Percentiles rank a stretch among this genome's conserved stretches.
Evolutionary conservation across 2,888 invertebrate genomes (phyloP).

Genomic region (Pharmacophagus antenor): DNA sequence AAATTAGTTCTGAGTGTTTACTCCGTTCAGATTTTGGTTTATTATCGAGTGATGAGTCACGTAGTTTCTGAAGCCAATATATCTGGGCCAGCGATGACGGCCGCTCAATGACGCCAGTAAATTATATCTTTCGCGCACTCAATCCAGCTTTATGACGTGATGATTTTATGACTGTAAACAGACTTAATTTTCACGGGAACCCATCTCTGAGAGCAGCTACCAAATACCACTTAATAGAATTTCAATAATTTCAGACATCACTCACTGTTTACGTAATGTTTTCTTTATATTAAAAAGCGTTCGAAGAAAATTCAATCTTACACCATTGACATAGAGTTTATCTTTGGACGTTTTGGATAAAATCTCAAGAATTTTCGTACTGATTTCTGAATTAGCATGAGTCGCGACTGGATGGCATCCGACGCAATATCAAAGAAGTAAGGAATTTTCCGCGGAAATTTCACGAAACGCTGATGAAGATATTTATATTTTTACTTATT

Average conservation of each 20-base stretch:
- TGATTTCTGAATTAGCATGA: conserved; percentile 12
- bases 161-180: conserved; percentile 23
- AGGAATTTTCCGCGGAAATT: conserved; percentile 26
- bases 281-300: neutral
- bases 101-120: conserved; percentile 23
- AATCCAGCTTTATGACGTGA: conserved; percentile 14
- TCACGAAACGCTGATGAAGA: neutral
- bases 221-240: conserved; percentile 9
- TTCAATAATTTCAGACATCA: conserved; percentile 20
- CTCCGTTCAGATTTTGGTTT: neutral
- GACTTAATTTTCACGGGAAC: conserved; percentile 12
- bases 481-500: neutral
- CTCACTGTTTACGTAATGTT: conserved; percentile 19
- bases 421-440: neutral
- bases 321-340: neutral
- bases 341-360: neutral
- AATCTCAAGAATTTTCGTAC: conserved; percentile 7
- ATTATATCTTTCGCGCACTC: conserved; percentile 24
- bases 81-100: conserved; percentile 21
- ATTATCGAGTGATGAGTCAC: conserved; percentile 18
- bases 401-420: conserved; percentile 5
- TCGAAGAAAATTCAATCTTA: conserved; percentile 14
- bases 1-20: neutral
- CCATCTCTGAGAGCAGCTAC: conserved; percentile 18
- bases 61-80: conserved; percentile 6